Conservation (phyloP, 2,797 vertebrate species). For the Botia kubotai region DNA sequence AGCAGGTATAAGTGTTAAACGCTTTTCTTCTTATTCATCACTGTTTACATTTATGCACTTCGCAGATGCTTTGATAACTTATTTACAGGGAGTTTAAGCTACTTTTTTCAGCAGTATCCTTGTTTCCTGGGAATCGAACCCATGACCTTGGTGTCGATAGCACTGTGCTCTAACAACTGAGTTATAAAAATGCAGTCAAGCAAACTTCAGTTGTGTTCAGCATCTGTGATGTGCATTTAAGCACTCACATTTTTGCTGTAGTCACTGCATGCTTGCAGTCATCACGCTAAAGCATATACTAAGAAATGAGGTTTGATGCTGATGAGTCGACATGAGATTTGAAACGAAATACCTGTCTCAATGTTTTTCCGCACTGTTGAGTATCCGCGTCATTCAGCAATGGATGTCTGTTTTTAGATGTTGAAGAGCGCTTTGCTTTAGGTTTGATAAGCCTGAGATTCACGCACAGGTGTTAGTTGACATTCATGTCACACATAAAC, state of each 20-base stretch:
- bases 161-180: too few relatives aligned
- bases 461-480: constrained; percentile 35
- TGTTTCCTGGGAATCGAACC: neutral
- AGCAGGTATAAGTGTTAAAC: constrained; percentile 55
- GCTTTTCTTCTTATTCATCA: neutral
- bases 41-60: neutral
- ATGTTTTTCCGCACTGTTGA: constrained; percentile 10
- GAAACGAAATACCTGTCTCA: constrained; percentile 1
- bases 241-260: neutral
- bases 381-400: neutral
- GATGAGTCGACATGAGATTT: constrained; percentile 14
- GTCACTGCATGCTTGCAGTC: neutral
- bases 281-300: constrained; percentile 21
- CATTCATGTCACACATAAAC: constrained; percentile 29
- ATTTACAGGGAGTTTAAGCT: neutral
- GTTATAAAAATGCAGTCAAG: neutral
- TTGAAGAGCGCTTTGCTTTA: constrained; percentile 2
- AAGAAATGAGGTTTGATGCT: constrained; percentile 8
- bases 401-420: constrained; percentile 1
- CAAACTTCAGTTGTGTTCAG: neutral
- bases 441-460: constrained; percentile 9
- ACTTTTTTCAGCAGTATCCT: neutral
- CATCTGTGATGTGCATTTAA: constrained; percentile 11
- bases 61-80: neutral
- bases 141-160: neutral